Conservation (phyloP, 2,888 invertebrate genomes). For the Ophioninae sp. region DNA sequence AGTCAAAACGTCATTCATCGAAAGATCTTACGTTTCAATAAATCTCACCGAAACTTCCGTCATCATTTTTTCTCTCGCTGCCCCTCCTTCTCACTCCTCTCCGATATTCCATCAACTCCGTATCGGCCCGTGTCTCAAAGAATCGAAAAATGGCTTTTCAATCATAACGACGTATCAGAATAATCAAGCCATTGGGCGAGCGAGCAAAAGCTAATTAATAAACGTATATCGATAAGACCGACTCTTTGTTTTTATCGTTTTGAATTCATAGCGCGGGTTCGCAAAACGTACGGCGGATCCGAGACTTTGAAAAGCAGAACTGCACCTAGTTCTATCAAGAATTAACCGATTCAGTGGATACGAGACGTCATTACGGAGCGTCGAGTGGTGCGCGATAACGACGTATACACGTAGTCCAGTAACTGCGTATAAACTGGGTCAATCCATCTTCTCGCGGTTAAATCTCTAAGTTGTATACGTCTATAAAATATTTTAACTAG, state of each 20-base stretch:
- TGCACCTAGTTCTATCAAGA: background rate
- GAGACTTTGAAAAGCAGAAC: background rate
- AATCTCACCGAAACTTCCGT: background rate
- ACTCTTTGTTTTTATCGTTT: background rate
- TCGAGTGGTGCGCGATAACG: background rate
- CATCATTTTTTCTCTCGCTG: background rate
- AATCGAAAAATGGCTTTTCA: background rate
- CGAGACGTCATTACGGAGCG: conserved; percentile 1
- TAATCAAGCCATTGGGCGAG: background rate
- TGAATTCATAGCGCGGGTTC: background rate
- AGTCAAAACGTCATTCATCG: background rate
- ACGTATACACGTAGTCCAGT: background rate
- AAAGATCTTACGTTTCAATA: background rate
- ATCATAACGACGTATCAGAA: background rate
- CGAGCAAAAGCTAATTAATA: background rate
- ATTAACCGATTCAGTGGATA: background rate
- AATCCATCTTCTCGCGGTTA: conserved; percentile 43
- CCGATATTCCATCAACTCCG: background rate
- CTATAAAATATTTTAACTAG: conserved; percentile 24
- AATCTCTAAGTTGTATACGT: conserved; percentile 30
- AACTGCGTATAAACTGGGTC: conserved; percentile 45
- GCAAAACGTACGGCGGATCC: background rate
- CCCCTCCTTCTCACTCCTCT: background rate
- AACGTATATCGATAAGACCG: background rate
- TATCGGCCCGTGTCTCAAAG: background rate